phyloP scores from a whole-genome alignment of 2,113 vertebrate genomes.

The Paradisaea rubra region DNA sequence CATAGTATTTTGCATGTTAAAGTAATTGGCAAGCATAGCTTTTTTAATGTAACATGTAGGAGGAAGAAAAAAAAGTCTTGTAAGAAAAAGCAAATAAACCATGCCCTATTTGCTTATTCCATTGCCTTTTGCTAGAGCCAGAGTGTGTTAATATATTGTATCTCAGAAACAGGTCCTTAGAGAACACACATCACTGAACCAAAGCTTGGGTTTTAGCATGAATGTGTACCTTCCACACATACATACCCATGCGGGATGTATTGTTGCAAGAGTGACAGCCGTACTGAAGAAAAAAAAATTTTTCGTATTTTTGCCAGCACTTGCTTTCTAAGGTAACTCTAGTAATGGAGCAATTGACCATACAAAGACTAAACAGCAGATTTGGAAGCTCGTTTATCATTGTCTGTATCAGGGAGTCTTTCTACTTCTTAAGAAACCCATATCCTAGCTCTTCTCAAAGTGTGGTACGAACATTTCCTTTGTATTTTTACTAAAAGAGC shows the following conservation, averaged over 20 bases:
- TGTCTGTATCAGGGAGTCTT: background rate
- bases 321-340: background rate
- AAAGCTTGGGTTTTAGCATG: fast-evolving
- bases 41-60: background rate
- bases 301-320: background rate
- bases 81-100: background rate
- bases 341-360: background rate
- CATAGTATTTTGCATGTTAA: background rate
- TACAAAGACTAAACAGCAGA: background rate
- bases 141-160: background rate
- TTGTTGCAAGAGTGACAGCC: background rate
- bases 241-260: background rate
- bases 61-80: background rate
- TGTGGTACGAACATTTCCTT: background rate
- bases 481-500: background rate
- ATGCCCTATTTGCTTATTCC: background rate
- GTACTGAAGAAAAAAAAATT: background rate
- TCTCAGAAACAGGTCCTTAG: background rate
- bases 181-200: background rate
- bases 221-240: background rate
- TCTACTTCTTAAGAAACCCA: background rate
- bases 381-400: background rate
- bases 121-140: background rate
- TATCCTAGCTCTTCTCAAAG: background rate
- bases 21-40: background rate